A percentile compares a stretch with the other conserved stretches of the same genome.
Conservation (phyloP, 1,140 invertebrate species). For the Conus betulinus region DNA sequence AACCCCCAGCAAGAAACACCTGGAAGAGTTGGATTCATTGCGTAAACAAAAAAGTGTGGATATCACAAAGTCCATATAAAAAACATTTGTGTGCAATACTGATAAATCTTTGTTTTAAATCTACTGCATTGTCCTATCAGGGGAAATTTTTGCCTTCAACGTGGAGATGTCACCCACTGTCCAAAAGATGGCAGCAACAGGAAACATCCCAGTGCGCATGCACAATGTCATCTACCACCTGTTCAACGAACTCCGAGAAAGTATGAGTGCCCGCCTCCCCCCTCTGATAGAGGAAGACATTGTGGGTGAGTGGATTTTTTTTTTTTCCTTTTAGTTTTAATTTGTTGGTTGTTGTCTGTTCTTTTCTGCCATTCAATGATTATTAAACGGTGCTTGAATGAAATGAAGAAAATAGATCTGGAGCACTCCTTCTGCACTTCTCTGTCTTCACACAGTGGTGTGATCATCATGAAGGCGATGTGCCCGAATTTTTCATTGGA, state of each 20-base stretch:
- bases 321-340: no score
- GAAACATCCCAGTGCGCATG: conserved; percentile 80
- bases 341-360: background rate
- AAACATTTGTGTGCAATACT: no score
- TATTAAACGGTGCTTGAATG: background rate
- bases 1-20: no score
- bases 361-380: background rate
- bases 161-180: conserved; percentile 79
- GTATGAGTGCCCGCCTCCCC: conserved; percentile 87
- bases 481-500: no score
- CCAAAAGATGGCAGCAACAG: conserved; percentile 76
- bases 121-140: conserved; percentile 70
- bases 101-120: no score
- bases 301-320: conserved; percentile 79
- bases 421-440: no score
- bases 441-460: no score
- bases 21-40: no score
- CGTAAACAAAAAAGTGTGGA: no score
- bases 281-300: conserved; percentile 84
- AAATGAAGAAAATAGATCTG: no score
- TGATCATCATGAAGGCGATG: no score
- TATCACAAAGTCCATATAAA: no score
- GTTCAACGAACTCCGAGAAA: conserved; percentile 90
- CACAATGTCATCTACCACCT: conserved; percentile 95
- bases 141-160: conserved; percentile 92